These are phyloP conservation scores for Arizona elegans DNA, from an alignment of 2,113 vertebrate species.

Conservation along the genomic window DNA sequence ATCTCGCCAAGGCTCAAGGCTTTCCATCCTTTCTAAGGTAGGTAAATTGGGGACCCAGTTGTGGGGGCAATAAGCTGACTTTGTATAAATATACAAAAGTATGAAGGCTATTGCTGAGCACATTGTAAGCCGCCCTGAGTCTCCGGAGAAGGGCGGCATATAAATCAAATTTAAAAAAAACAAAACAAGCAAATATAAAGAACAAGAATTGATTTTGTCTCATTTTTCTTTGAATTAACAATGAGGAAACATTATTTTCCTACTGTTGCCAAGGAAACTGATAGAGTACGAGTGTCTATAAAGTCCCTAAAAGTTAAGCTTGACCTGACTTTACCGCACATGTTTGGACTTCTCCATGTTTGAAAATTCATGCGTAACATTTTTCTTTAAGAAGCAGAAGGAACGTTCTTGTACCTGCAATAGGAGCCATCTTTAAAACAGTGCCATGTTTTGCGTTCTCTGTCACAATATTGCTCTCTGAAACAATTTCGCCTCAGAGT, in stretches of 20 bases:
- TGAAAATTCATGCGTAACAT: background rate
- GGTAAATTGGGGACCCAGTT: no score
- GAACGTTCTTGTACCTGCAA: background rate
- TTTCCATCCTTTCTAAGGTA: no score
- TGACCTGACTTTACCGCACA: background rate
- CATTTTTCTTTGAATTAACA: no score
- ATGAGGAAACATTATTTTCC: background rate
- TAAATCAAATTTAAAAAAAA: no score
- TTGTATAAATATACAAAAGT: no score
- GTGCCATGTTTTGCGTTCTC: background rate
- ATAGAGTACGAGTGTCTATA: rapidly evolving
- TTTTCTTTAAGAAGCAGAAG: background rate
- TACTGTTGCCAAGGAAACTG: background rate
- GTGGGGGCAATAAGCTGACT: no score
- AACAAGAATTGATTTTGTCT: no score
- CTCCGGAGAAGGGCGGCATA: rapidly evolving
- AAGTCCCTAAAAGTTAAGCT: background rate
- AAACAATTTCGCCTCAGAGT: background rate
- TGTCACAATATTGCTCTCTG: background rate
- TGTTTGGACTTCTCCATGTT: background rate
- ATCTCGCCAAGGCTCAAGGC: no score
- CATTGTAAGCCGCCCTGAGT: no score
- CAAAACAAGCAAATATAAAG: no score
- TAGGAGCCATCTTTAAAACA: background rate
- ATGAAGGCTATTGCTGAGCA: no score